Evolutionary conservation across 2,888 invertebrate species (phyloP), one percentile per base, ranked within the genome.

Genomic region (Cephonodes hylas): DNA sequence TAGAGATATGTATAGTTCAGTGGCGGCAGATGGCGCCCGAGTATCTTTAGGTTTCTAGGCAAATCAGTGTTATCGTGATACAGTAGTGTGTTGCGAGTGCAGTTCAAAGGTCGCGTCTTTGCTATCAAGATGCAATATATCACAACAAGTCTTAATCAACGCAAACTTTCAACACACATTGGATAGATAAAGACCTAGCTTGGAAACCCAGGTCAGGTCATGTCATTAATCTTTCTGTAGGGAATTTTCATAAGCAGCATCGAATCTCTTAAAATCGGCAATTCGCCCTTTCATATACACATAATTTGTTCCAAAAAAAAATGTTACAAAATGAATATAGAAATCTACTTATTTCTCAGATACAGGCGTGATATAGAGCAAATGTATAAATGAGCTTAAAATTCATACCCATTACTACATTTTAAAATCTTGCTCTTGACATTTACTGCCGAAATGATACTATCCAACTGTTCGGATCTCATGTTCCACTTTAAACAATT

Each of bases 91-190:
- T 66, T 71, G 72, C 67, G 66, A 78, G 81, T 76, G 77, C 75
- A 71, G 74, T 76, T 75, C 82, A 84, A 82, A 88, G 87, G 84
- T 87, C 84, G 76, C 63, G 61, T 66, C 57, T 76, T 74, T 77
- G 77, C 77, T 79, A 76, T 71, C 69, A 70, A 70, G 67, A 70
- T 74, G 73, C 67, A 72, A 70, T 53, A 31, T 46, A 46, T 23
- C 53, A 18, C 27, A 53, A 27, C 18, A 27, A 53, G 27, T 53
- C 31, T 0, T 53, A 53, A 53, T 53, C 68, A 61, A 69, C 69
- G 31, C 74, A 70, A 73, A 66, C 74, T 75, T 76, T 80, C 82
- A 84, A 73, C 18, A 31, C 18, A 31, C 53, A 53, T 18, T 31
- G 8, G 27, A 31, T 31, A 27, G 18, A 53, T 31, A 10, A n/a